Base-by-base conservation (phyloP, 1,140 invertebrate species). In the Zaprionus gabonicus region DNA sequence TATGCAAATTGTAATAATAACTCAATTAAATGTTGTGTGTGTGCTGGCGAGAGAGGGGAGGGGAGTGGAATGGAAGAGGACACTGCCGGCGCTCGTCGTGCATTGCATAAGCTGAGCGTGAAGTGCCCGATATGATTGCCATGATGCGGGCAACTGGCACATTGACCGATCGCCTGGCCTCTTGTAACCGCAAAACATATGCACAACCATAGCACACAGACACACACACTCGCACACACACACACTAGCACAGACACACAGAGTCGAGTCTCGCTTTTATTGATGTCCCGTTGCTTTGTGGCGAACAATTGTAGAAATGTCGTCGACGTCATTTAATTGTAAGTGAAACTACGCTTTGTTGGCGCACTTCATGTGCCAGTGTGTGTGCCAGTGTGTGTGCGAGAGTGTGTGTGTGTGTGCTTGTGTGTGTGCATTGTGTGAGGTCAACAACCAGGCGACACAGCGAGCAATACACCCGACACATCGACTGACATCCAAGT, bases 261-360 rank as follows among this genome's bases (percentile, higher is more conserved):
- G 57, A 75, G 76, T 71, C 67, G 49, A 70, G 74, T 88, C 82
- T 81, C 63, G 73, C 63, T 87, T 87, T 90, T 88, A 88, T 88
- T 88, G 84, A 88, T 88, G 84, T 90, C 84, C 84, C 84, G 84
- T 76, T 81, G 84, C 85, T 88, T 88, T 88, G 81, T 90, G 81
- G 75, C 71, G 67, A 80, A 90, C 84, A 88, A 88, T 88, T 90
- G 84, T 84, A 77, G 74, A 81, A 82, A 90, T 88, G 84, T 79
- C 84, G 76, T 76, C 84, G 84, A 80, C 72, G 83, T 88, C 85
- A 88, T 83, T 88, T 88, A 88, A 88, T 88, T 88, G 84, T 88
- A 88, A 88, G 84, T 88, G 84, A 88, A 90, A 88, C 84, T 87
- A 83, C 64, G 74, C 81, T 86, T 82, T 87, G 80, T 85, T 87